These are phyloP conservation scores for Periphyllus acericola DNA, from an alignment of 2,888 invertebrate genomes.

Conservation along the genomic window DNA sequence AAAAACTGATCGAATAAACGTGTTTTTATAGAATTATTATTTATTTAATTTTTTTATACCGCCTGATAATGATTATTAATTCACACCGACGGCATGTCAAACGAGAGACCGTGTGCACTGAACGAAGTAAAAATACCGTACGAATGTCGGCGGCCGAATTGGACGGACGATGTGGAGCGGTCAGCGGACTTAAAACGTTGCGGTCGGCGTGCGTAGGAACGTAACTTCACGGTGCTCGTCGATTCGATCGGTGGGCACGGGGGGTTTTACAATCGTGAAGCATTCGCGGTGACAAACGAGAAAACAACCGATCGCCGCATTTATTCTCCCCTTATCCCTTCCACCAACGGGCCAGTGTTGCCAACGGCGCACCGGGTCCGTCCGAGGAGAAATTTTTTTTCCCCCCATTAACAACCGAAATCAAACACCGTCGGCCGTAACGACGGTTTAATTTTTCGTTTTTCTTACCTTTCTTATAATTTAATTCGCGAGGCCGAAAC, in stretches of 20 bases:
- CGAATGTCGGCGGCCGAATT: background rate
- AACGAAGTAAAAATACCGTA: background rate
- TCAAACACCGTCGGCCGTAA: background rate
- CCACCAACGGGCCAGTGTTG: background rate
- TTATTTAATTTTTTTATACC: constrained; percentile 1
- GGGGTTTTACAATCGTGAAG: background rate
- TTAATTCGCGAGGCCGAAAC: background rate
- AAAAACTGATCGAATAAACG: background rate
- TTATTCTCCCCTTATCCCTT: background rate
- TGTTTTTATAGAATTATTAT: background rate
- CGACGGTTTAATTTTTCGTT: background rate
- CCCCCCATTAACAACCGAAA: background rate
- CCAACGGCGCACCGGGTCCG: constrained; percentile 28
- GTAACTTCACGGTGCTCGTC: background rate
- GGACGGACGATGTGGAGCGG: background rate
- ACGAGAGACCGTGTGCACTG: background rate
- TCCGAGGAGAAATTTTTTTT: too few species aligned
- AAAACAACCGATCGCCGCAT: constrained; percentile 53
- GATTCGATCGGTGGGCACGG: background rate
- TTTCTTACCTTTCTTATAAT: background rate
- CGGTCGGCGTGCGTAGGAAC: background rate
- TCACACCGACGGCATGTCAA: constrained; percentile 18
- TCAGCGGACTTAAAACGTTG: background rate
- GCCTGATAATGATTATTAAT: constrained; percentile 34
- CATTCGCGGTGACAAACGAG: constrained; percentile 30